Percentiles rank a stretch among this genome's conserved stretches.
Evolutionary conservation across 2,113 vertebrate species (phyloP).

Genomic region (Oreochromis tanganicae): DNA sequence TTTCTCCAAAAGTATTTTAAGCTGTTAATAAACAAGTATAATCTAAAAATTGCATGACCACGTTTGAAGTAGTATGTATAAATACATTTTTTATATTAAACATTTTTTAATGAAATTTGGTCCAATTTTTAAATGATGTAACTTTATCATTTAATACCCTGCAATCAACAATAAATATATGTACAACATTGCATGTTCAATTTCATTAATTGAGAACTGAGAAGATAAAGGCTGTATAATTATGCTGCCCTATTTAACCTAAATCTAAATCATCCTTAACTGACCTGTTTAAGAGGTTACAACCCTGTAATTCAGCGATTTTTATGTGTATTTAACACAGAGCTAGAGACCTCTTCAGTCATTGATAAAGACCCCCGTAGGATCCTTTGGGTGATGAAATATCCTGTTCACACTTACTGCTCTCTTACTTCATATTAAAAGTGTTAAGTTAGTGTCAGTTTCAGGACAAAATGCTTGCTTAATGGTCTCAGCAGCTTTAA

Average conservation of each 20-base stretch:
- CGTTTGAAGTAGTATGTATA: neutral
- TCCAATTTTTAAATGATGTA: neutral
- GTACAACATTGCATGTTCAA: neutral
- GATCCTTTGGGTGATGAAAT: neutral
- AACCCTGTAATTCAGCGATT: neutral
- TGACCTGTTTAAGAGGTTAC: neutral
- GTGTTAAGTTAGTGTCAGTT: neutral
- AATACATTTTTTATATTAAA: neutral
- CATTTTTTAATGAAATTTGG: neutral
- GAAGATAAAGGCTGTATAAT: neutral
- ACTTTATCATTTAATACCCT: neutral
- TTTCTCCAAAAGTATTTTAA: accelerated
- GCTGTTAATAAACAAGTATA: neutral
- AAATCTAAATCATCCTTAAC: neutral
- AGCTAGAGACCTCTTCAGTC: neutral
- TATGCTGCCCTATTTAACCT: neutral
- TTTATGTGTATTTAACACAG: neutral
- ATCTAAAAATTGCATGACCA: neutral
- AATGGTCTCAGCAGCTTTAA: neutral
- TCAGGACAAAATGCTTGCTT: neutral
- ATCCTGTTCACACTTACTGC: neutral
- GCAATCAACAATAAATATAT: neutral
- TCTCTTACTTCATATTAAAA: neutral
- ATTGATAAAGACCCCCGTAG: neutral
- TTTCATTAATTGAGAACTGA: neutral